Conservation (phyloP, 1,140 invertebrate species). For the Uloborus diversus region DNA sequence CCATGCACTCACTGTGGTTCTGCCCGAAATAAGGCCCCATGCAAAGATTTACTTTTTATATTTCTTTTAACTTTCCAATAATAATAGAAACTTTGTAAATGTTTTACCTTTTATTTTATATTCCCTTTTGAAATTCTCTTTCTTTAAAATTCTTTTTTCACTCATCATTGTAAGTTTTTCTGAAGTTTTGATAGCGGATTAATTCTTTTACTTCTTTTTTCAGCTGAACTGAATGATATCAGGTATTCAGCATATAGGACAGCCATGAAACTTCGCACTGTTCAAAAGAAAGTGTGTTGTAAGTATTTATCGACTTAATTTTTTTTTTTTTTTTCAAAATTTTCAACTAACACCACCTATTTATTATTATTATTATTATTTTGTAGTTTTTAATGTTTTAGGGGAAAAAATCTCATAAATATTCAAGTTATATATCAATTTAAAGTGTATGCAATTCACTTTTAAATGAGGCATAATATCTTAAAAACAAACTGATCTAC, state of each 20-base stretch:
- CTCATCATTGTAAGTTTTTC: not conserved
- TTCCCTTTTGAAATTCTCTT: too few relatives aligned
- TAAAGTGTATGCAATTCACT: too few relatives aligned
- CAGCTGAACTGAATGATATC: slow-evolving; percentile 91
- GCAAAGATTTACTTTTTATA: too few relatives aligned
- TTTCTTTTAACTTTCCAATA: too few relatives aligned
- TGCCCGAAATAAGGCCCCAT: too few relatives aligned
- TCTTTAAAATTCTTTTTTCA: not conserved
- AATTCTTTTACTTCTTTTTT: not conserved
- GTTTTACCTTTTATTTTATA: too few relatives aligned
- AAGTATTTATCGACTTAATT: slow-evolving; percentile 65
- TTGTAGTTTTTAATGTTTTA: slow-evolving; percentile 3
- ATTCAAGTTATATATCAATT: too few relatives aligned
- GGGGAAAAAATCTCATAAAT: too few relatives aligned
- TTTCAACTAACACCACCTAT: not conserved
- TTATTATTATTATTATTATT: not conserved
- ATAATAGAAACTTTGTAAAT: too few relatives aligned
- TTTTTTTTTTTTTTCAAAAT: not conserved
- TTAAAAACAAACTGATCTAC: too few relatives aligned
- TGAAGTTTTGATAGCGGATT: not conserved
- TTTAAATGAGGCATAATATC: too few relatives aligned
- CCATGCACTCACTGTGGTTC: too few relatives aligned
- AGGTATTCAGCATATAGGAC: slow-evolving; percentile 98
- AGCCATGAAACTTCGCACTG: slow-evolving; percentile 93
- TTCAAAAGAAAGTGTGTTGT: slow-evolving; percentile 91